Base-by-base conservation (phyloP, 2,888 invertebrate species). In the Xestia rhomboidea region DNA sequence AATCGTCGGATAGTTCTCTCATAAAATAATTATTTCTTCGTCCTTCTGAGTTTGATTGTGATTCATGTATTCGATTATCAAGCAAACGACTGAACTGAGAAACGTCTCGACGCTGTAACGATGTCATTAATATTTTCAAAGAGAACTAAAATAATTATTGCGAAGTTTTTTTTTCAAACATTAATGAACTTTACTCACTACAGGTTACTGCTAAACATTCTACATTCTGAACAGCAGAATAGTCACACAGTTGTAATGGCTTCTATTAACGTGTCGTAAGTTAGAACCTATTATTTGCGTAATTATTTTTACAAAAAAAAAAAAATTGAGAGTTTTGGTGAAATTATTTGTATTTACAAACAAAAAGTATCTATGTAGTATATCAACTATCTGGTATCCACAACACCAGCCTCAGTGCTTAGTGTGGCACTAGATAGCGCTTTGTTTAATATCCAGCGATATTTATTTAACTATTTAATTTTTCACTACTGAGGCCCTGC, bases 31-130 rank as follows among this genome's bases (percentile, higher is more conserved):
- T 91, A 92, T 92, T 89, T 91, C 92, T 90, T 90, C 90, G 89
- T 90, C 91, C 91, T 91, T 92, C 91, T 93, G 93, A 92, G 92
- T 93, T 93, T 93, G 92, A 93, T 93, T 94, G 93, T 95, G 93
- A 95, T 94, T 94, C 93, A 95, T 94, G 90, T 88, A 87, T 92
- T 93, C 92, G 93, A 95, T 95, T 95, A 95, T 93, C 91, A 92
- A 91, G 88, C 89, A 91, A 94, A 93, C 92, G 93, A 92, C 93
- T 93, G 90, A 93, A 93, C 92, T 92, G 90, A 91, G 90, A 91
- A 93, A 85, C 92, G 89, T 91, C 92, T 93, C 90, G 89, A 89
- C 86, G 85, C 79, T 87, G 89, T 94, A 92, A 94, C 91, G 91
- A 92, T 88, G 89, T 92, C 92, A 93, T 94, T 93, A 93, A 92